These are phyloP conservation scores for Scytalopus superciliaris DNA, from an alignment of 2,113 vertebrate genomes.

Conservation along the genomic window DNA sequence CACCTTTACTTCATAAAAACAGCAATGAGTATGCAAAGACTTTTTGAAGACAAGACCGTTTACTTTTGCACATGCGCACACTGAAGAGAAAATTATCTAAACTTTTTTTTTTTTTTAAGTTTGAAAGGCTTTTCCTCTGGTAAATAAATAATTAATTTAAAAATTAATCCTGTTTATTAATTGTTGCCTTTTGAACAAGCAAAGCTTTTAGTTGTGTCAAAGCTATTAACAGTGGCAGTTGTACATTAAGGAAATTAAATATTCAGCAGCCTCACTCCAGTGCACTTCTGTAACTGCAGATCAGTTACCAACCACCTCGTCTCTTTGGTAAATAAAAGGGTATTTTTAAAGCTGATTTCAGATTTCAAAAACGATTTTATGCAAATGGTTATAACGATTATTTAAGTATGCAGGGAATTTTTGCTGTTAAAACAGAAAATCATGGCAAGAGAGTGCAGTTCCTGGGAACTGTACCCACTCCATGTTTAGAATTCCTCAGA, in stretches of 20 bases:
- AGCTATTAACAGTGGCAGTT: conserved; percentile 16
- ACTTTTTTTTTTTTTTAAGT: neutral
- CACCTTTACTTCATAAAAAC: neutral
- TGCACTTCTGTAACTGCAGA: neutral
- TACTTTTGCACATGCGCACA: neutral
- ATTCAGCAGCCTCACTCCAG: conserved; percentile 19
- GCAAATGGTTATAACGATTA: neutral
- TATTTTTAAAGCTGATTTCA: conserved; percentile 1
- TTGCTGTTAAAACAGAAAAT: neutral
- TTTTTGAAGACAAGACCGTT: neutral
- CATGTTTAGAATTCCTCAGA: neutral
- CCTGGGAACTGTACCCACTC: neutral
- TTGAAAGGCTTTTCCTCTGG: neutral
- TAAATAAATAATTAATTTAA: conserved; percentile 1
- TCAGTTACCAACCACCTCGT: neutral
- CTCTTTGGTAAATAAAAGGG: neutral
- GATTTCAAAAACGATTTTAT: neutral
- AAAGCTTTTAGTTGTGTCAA: conserved; percentile 57
- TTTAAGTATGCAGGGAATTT: neutral
- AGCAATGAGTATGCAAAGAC: neutral
- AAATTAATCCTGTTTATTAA: conserved; percentile 51
- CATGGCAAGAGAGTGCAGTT: neutral
- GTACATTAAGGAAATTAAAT: conserved; percentile 32
- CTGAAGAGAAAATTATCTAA: neutral
- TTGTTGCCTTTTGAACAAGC: conserved; percentile 12